Conservation (phyloP, 92 coral and sea anemone genomes). For the Epizoanthus illoricatus region DNA sequence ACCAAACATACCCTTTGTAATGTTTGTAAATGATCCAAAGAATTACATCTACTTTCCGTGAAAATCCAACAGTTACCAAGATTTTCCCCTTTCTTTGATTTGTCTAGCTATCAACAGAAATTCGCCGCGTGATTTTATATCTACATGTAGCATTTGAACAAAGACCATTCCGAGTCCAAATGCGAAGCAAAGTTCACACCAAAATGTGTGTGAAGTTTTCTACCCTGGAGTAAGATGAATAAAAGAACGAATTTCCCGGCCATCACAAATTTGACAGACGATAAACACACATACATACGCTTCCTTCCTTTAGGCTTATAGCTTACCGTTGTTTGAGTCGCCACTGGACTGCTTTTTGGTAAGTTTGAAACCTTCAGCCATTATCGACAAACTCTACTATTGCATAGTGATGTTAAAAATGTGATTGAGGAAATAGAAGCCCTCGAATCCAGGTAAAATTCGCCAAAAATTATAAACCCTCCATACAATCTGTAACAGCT, state of each 20-base stretch:
- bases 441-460: neutral
- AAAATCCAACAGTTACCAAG: too few species aligned
- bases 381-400: slow-evolving; percentile 13
- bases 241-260: slow-evolving; percentile 18
- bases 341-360: slow-evolving; percentile 60
- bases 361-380: slow-evolving; percentile 88
- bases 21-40: too few species aligned
- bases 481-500: slow-evolving; percentile 26
- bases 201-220: neutral
- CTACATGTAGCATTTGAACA: neutral
- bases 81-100: neutral
- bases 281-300: neutral
- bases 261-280: slow-evolving; percentile 11
- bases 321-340: slow-evolving; percentile 73
- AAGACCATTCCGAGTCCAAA: neutral
- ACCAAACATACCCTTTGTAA: neutral
- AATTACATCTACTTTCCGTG: too few species aligned
- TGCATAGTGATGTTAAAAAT: neutral
- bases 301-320: neutral
- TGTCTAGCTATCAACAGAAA: neutral
- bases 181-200: neutral
- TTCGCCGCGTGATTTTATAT: slow-evolving; percentile 11
- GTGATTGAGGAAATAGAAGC: slow-evolving; percentile 7
- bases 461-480: slow-evolving; percentile 18
- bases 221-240: neutral